These are phyloP conservation scores for Parauchenoglanis ngamensis DNA, from an alignment of 2,797 vertebrate species.

Conservation along the genomic window DNA sequence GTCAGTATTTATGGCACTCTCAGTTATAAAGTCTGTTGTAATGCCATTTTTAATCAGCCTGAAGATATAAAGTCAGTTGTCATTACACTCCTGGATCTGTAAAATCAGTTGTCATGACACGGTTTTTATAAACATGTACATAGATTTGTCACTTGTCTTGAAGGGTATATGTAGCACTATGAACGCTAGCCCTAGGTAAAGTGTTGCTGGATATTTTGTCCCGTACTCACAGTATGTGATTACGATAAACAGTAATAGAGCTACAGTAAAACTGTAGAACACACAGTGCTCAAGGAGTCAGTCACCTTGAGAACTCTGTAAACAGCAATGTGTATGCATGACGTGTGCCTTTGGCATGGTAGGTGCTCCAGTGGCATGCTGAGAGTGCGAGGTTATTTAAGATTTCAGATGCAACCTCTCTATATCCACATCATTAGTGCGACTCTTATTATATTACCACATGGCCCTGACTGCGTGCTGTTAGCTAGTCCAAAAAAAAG, in stretches of 20 bases:
- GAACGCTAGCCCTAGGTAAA: neutral
- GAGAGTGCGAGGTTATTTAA: conserved; percentile 55
- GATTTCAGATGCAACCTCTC: neutral
- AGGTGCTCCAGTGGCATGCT: conserved; percentile 53
- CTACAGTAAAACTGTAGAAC: conserved; percentile 22
- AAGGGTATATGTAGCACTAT: neutral
- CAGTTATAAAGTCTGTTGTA: neutral
- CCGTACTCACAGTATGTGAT: neutral
- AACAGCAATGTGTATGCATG: conserved; percentile 18
- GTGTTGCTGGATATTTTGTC: neutral
- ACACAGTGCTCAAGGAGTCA: conserved; percentile 17
- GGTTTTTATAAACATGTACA: neutral
- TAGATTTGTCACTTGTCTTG: neutral
- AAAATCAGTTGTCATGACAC: neutral
- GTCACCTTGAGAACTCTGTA: conserved; percentile 29
- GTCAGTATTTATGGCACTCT: neutral
- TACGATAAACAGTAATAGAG: neutral
- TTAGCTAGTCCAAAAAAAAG: neutral
- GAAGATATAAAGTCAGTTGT: neutral
- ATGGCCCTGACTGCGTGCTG: neutral
- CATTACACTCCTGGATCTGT: neutral
- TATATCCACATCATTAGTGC: neutral
- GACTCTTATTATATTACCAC: neutral
- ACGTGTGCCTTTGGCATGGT: conserved; percentile 25
- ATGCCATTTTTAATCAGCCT: neutral